phyloP scores from a whole-genome alignment of 2,113 vertebrate species.

The Chrysemys picta region DNA sequence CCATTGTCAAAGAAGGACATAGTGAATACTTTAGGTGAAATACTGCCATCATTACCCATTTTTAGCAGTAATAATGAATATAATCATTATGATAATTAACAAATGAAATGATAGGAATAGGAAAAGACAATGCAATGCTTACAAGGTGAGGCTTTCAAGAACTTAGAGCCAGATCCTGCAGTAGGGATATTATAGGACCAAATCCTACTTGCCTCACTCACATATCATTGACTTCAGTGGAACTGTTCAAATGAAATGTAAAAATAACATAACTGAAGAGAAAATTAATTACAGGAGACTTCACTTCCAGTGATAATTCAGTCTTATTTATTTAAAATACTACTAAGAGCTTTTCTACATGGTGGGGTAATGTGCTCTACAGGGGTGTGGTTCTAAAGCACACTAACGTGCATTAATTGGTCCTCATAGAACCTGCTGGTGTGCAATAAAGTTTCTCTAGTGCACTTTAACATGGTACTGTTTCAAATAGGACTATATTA shows the following conservation, averaged over 20 bases:
- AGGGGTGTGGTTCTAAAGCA: background rate
- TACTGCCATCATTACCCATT: slow-evolving; percentile 58
- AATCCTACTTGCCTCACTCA: background rate
- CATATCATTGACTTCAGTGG: background rate
- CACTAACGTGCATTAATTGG: background rate
- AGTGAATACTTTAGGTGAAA: slow-evolving; percentile 57
- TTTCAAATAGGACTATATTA: background rate
- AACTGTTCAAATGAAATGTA: background rate
- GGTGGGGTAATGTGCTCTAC: background rate
- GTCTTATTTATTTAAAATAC: background rate
- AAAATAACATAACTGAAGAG: background rate
- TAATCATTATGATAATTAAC: slow-evolving; percentile 70
- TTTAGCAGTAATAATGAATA: slow-evolving; percentile 74
- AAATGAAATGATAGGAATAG: slow-evolving; percentile 65
- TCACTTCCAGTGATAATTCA: accelerated
- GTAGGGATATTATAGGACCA: background rate
- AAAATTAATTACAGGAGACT: background rate
- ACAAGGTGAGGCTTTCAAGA: slow-evolving; percentile 50
- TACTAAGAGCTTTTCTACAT: background rate
- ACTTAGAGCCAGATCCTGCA: slow-evolving; percentile 49
- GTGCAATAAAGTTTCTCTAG: background rate
- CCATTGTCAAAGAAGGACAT: slow-evolving; percentile 42
- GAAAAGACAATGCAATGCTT: slow-evolving; percentile 59
- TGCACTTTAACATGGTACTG: background rate
- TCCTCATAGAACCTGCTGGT: background rate